Conservation (phyloP, 2,113 vertebrate genomes). For the Osmerus mordax region DNA sequence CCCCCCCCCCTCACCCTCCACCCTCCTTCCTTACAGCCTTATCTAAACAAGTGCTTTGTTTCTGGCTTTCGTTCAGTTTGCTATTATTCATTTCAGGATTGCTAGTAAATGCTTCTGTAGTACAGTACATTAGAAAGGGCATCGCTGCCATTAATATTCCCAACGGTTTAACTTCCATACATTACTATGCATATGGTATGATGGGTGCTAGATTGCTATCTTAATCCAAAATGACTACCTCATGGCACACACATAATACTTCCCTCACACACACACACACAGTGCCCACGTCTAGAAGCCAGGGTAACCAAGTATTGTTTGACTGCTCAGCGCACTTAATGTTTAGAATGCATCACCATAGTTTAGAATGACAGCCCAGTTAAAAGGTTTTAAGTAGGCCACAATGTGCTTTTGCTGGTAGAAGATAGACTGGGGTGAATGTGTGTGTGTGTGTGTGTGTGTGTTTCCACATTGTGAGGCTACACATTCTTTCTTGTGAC, state of each 20-base stretch:
- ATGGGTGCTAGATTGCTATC: too few relatives aligned
- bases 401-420: not conserved
- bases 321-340: not conserved
- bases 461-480: not conserved
- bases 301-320: conserved; percentile 1
- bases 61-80: not conserved
- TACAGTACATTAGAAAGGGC: too few relatives aligned
- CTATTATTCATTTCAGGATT: not conserved
- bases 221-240: too few relatives aligned
- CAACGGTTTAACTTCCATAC: too few relatives aligned
- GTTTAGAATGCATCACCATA: conserved; percentile 10
- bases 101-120: too few relatives aligned
- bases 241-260: too few relatives aligned
- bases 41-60: not conserved
- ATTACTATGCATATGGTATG: too few relatives aligned
- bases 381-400: not conserved
- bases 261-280: not conserved
- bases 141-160: too few relatives aligned
- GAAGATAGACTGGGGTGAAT: not conserved
- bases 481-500: not conserved
- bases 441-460: not conserved
- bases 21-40: not conserved
- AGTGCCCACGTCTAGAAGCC: not conserved
- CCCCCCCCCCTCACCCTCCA: conserved; percentile 22
- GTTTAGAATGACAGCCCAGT: not conserved